A percentile compares a stretch with the other conserved stretches of the same genome.
Conservation (phyloP, 2,888 invertebrate species). For the Hyposoter dolosus region DNA sequence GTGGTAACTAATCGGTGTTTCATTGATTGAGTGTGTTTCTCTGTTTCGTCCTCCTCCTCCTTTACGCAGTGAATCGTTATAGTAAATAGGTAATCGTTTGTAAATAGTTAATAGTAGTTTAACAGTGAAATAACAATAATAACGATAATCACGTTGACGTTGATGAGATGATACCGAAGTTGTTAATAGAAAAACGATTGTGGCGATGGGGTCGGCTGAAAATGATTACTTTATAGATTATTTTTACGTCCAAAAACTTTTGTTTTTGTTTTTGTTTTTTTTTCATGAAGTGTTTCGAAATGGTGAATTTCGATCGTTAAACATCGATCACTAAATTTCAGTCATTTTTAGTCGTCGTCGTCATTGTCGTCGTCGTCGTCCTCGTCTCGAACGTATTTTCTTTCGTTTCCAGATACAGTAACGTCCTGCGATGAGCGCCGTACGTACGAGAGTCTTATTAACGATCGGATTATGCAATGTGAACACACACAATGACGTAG, state of each 20-base stretch:
- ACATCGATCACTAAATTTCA: constrained; percentile 61
- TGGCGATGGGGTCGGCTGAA: constrained; percentile 25
- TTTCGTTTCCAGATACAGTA: constrained; percentile 61
- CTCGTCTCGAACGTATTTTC: constrained; percentile 47
- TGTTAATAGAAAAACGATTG: constrained; percentile 51
- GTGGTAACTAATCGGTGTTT: constrained; percentile 63
- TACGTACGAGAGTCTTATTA: constrained; percentile 84
- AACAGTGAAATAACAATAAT: constrained; percentile 66
- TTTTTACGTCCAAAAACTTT: constrained; percentile 21
- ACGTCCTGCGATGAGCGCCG: constrained; percentile 80
- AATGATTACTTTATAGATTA: constrained; percentile 12
- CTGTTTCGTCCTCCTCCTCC: not conserved
- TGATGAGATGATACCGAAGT: constrained; percentile 24
- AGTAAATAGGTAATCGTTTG: constrained; percentile 37
- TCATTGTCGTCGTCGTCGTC: constrained; percentile 41
- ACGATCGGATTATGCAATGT: constrained; percentile 84
- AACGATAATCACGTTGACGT: constrained; percentile 57
- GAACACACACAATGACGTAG: constrained; percentile 85
- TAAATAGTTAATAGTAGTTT: constrained; percentile 60
- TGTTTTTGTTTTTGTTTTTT: constrained; percentile 10
- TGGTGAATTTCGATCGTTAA: constrained; percentile 57
- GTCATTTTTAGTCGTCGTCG: constrained; percentile 54
- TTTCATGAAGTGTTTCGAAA: constrained; percentile 22
- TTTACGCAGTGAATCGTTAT: constrained; percentile 3
- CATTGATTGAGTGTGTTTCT: constrained; percentile 30